Evolutionary conservation across 2,888 invertebrate genomes (phyloP).

Genomic region (Ornithoptera alexandrae): DNA sequence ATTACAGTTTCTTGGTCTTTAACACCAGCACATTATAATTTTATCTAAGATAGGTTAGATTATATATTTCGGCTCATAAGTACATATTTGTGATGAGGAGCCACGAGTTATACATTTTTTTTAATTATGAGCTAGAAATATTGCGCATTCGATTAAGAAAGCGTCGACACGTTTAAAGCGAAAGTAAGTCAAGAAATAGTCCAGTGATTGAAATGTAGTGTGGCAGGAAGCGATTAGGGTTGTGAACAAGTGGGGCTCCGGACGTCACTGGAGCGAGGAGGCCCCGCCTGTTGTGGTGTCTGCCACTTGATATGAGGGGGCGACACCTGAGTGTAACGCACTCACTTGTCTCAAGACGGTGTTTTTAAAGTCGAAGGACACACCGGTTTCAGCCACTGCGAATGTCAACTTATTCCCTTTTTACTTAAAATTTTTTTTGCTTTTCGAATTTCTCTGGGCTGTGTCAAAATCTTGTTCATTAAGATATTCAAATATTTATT

Average conservation of each 20-base stretch:
- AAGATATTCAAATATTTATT: no score
- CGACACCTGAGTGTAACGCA: constrained; percentile 23
- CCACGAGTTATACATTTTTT: background rate
- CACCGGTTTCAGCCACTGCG: background rate
- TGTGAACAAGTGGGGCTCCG: constrained; percentile 42
- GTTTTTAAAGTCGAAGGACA: constrained; percentile 16
- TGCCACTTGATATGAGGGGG: constrained; percentile 26
- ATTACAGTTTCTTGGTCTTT: no score
- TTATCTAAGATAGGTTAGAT: no score
- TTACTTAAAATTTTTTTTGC: background rate
- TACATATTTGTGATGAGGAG: background rate
- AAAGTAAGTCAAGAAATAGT: constrained; percentile 34
- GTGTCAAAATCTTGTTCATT: background rate
- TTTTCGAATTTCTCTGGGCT: background rate
- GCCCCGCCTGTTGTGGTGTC: constrained; percentile 27
- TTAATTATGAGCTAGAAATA: background rate
- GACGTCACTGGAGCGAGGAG: constrained; percentile 41
- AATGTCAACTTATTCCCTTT: constrained; percentile 8
- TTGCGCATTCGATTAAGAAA: background rate
- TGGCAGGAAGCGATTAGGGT: constrained; percentile 41
- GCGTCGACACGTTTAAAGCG: background rate
- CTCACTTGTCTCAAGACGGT: constrained; percentile 22
- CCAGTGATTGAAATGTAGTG: constrained; percentile 35
- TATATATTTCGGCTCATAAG: no score
- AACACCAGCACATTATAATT: no score